Percentiles rank a stretch among this genome's conserved stretches.
phyloP scores from a whole-genome alignment of 2,888 invertebrate genomes.

The Dioctria rufipes region DNA sequence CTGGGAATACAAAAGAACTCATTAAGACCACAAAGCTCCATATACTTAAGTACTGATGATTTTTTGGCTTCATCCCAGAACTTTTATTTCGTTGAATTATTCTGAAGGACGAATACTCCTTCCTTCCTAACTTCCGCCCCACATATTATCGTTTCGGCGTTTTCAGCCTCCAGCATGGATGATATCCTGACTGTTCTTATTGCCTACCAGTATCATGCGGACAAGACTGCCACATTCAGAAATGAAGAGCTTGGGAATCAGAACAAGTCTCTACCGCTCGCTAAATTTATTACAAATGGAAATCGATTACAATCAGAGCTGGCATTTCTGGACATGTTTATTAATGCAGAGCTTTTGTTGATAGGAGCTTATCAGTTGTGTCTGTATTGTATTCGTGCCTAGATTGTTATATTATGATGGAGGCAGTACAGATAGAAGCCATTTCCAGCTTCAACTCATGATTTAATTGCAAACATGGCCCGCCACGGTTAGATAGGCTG shows the following conservation, averaged over 20 bases:
- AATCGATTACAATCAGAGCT: constrained; percentile 55
- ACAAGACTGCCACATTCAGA: constrained; percentile 32
- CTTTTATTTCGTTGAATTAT: constrained; percentile 29
- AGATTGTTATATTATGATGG: constrained; percentile 42
- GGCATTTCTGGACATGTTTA: constrained; percentile 55
- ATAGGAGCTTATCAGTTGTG: constrained; percentile 54
- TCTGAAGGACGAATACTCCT: constrained; percentile 13
- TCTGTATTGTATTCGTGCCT: constrained; percentile 4
- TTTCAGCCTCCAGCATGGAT: background rate
- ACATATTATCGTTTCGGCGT: constrained; percentile 7
- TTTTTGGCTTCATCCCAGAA: constrained; percentile 35
- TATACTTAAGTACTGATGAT: constrained; percentile 33
- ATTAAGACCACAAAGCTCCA: constrained; percentile 34
- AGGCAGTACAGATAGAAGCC: constrained; percentile 7
- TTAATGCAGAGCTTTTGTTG: constrained; percentile 56
- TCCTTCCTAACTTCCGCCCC: constrained; percentile 10
- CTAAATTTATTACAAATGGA: constrained; percentile 56
- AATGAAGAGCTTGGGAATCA: constrained; percentile 8
- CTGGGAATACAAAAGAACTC: constrained; percentile 38
- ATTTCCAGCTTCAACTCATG: constrained; percentile 31
- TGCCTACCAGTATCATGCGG: constrained; percentile 22
- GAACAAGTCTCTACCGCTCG: constrained; percentile 25
- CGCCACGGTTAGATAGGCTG: constrained; percentile 7
- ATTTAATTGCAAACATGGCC: constrained; percentile 38
- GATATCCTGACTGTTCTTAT: constrained; percentile 18